These are phyloP conservation scores for Coregonus sp. DNA, from an alignment of 2,797 vertebrate species.

Conservation along the genomic window DNA sequence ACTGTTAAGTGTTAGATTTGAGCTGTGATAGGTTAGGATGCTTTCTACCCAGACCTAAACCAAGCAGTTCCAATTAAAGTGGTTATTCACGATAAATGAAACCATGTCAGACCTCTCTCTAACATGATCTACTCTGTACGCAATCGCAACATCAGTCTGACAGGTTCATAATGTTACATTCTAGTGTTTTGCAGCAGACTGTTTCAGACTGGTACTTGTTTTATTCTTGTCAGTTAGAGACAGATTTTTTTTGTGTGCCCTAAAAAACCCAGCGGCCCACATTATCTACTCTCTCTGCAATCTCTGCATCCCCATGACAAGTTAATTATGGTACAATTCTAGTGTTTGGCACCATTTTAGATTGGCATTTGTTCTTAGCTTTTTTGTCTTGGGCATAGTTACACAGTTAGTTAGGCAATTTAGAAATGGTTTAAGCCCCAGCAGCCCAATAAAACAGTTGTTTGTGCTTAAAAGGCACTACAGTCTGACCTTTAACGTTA, in stretches of 20 bases:
- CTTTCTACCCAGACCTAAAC: slow-evolving; percentile 17
- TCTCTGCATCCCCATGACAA: neutral
- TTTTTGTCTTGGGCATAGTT: too few relatives aligned
- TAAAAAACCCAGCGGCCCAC: neutral
- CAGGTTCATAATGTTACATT: neutral
- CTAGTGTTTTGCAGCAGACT: neutral
- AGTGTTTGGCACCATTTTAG: neutral
- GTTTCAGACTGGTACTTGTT: neutral
- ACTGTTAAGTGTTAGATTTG: slow-evolving; percentile 57
- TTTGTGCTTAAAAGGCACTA: slow-evolving; percentile 10
- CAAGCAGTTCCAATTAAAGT: neutral
- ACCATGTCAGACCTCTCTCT: neutral
- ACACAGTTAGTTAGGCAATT: too few relatives aligned
- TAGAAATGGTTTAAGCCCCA: neutral
- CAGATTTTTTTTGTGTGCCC: neutral
- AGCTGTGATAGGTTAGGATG: slow-evolving; percentile 32
- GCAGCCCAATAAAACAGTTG: neutral
- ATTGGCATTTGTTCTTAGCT: neutral
- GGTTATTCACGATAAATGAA: neutral
- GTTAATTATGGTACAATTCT: neutral
- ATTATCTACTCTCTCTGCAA: neutral
- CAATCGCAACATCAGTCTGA: neutral
- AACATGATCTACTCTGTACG: neutral
- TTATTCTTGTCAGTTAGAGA: neutral
- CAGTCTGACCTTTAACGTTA: slow-evolving; percentile 36